A percentile compares a stretch with the other conserved stretches of the same genome.
Evolutionary conservation across 2,888 invertebrate species (phyloP).

Genomic region (Ceriagrion tenellum): DNA sequence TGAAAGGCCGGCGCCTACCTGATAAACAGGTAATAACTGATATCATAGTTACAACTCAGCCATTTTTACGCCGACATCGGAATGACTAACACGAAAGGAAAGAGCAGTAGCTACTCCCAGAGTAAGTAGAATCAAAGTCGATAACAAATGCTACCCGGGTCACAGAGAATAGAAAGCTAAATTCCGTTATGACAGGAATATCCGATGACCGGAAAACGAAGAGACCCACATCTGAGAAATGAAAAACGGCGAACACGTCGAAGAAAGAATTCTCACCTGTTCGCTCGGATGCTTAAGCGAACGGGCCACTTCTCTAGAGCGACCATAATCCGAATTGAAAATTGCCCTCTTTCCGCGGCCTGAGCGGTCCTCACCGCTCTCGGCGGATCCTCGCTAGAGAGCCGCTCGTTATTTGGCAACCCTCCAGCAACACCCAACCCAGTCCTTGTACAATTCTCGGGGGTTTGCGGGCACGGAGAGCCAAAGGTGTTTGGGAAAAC

Average conservation of each 20-base stretch:
- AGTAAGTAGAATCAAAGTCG: too few species aligned
- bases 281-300: background rate
- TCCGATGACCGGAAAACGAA: background rate
- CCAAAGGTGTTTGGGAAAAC: slow-evolving; percentile 29
- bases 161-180: background rate
- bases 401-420: background rate
- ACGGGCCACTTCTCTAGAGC: background rate
- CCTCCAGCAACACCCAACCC: background rate
- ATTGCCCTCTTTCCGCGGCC: background rate
- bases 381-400: background rate
- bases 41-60: too few species aligned
- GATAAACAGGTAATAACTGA: too few species aligned
- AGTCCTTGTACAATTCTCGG: slow-evolving; percentile 13
- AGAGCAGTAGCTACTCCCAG: too few species aligned
- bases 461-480: background rate
- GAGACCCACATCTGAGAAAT: background rate
- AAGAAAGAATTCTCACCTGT: background rate
- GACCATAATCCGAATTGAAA: background rate
- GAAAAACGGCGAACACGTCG: background rate
- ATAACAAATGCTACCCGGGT: background rate
- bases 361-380: background rate
- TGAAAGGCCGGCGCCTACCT: too few species aligned
- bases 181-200: background rate
- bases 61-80: too few species aligned
- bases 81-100: too few species aligned